Conservation (phyloP, 2,797 vertebrate species). For the Crocodylus rhombifer region DNA sequence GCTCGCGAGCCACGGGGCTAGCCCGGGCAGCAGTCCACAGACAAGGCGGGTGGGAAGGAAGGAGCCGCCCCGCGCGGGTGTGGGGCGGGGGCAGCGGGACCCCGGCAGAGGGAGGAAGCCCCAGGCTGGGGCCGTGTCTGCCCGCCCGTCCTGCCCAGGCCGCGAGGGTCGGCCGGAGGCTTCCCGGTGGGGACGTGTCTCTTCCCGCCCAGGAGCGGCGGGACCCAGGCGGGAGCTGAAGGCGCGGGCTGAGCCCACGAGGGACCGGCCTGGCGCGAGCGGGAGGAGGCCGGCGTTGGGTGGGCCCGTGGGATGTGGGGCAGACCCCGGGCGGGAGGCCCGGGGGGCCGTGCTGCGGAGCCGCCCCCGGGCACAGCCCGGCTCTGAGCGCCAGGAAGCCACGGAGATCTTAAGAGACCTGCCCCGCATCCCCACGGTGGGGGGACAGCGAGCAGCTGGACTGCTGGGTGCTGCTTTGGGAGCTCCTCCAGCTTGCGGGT, state of each 20-base stretch:
- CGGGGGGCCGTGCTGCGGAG: too few relatives aligned
- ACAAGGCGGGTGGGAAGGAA: neutral
- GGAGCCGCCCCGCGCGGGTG: neutral
- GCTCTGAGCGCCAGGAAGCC: slow-evolving; percentile 59
- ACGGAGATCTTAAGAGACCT: slow-evolving; percentile 55
- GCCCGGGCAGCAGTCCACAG: too few relatives aligned
- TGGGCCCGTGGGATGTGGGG: slow-evolving; percentile 10
- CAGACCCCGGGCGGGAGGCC: neutral
- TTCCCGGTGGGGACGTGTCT: too few relatives aligned
- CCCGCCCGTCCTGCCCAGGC: neutral
- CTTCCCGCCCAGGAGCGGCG: too few relatives aligned
- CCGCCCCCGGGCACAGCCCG: neutral
- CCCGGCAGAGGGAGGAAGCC: neutral
- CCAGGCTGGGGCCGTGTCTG: neutral
- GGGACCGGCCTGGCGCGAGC: neutral
- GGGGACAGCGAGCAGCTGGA: too few relatives aligned
- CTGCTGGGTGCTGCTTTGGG: too few relatives aligned
- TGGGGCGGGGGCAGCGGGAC: fast-evolving
- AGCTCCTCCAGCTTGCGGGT: too few relatives aligned
- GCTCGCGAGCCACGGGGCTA: too few relatives aligned
- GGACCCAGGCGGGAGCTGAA: too few relatives aligned
- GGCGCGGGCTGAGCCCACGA: too few relatives aligned
- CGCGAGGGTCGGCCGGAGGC: too few relatives aligned
- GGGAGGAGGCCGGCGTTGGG: slow-evolving; percentile 12
- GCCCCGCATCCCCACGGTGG: neutral